Base-by-base conservation (phyloP, 2,888 invertebrate species). In the Pollenia griseotomentosa region DNA sequence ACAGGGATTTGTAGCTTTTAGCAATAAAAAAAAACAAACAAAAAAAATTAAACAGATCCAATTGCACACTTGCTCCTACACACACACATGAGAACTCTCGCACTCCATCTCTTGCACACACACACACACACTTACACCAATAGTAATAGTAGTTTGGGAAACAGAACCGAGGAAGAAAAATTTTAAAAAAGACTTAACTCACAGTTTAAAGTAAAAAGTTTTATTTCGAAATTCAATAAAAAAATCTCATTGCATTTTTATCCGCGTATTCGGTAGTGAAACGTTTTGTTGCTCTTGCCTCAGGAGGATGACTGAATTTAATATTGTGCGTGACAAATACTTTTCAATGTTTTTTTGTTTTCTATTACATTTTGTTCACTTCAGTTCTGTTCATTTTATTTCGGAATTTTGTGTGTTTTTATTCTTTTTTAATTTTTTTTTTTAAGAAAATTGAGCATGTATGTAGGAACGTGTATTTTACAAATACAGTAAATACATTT, bases 301-400 rank as follows among this genome's bases (percentile, higher is more conserved):
- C 77, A 82, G 84, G 87, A 87, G 74, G 77, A 87, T 84, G 87
- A 84, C 87, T 87, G 84, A 84, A 78, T 74, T 81, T 70, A 87
- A 84, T 82, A 53, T 78, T 73, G 78, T 87, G 87, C 87, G 87
- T 84, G 84, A 87, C 87, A 79, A 87, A 80, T 57, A 78, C 19
- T 84, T 84, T 87, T 86, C 71, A 78, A 66, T 83, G 83, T 59
- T 75, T 86, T 66, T 81, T 46, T 65, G 5, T 44, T 63, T 42
- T 81, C 42, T 83, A 57, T 59, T 73, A 55, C 44, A 40, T 68
- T 42, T 33, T 70, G 55, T 80, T 73, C 46, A 33, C 10, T 55
- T 57, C 33, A 23, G 19, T 81, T 57, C 23, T 4, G 14, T 57
- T 81, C 33, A 55, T 53, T 81, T 65, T 74, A 53, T 59, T 83